Evolutionary conservation across 1,140 invertebrate genomes (phyloP), one percentile per base, ranked within the genome.

Genomic region (Pogonus chalceus): DNA sequence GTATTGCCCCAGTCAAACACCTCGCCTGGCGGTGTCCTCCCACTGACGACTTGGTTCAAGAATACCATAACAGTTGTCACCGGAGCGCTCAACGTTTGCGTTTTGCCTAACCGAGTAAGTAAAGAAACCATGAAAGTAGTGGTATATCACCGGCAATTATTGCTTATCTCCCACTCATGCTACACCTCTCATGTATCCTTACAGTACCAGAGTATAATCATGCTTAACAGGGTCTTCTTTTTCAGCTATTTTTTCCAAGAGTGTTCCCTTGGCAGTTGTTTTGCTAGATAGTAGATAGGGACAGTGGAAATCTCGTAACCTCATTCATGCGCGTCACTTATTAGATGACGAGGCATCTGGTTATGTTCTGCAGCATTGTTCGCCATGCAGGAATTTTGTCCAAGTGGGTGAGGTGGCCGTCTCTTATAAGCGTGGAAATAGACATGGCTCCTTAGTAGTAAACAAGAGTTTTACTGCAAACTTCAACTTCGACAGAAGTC

Each of bases 221-320:
- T 84, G 83, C 82, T 87, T 82, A 87, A 86, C 82, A 87, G 84
- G 84, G 81, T 84, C 81, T 84, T 82, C 80, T 85, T 85, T 85
- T 79, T 82, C 78, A 81, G 80, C 82, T 83, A 76, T 81, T 77
- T 71, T 78, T 69, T 77, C n/a, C 77, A 79, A 76, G 78, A 77
- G 78, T 73, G 76, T 79, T 79, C 78, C 77, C 77, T 78, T 79
- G 76, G 79, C 81, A 77, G 81, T 82, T 76, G 79, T 80, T 84
- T 84, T 78, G 80, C 79, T 83, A 82, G 78, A 81, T 72, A 78
- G 78, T 80, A 79, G 63, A 66, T 69, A 72, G 71, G 69, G 70
- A 72, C 70, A 72, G 64, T 60, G 65, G 63, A 67, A 72, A 72
- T 72, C 68, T 69, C 65, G 63, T 68, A 67, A 71, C 70, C 71